Conservation (phyloP, 1,140 invertebrate genomes). For the Drosophila tropicalis region DNA sequence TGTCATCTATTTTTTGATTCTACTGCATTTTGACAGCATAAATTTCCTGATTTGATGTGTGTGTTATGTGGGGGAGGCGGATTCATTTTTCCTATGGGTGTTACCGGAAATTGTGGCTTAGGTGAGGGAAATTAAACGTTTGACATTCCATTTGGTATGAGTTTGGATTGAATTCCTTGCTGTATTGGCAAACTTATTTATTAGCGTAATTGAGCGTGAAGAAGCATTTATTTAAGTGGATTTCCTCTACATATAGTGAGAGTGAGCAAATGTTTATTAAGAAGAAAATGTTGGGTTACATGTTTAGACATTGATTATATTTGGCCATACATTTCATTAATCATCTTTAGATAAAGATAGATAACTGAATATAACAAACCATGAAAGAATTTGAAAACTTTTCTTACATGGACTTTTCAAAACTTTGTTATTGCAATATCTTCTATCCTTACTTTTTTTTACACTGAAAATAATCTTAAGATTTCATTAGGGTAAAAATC, state of each 20-base stretch:
- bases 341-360: no score
- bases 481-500: no score
- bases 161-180: conserved; percentile 38
- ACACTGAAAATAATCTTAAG: no score
- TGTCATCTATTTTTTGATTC: conserved; percentile 57
- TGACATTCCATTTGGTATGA: conserved; percentile 26
- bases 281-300: background rate
- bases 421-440: no score
- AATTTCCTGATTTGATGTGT: conserved; percentile 72
- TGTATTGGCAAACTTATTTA: conserved; percentile 58
- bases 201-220: conserved; percentile 70
- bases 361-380: no score
- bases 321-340: no score
- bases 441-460: no score
- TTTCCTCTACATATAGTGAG: conserved; percentile 27
- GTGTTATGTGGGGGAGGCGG: conserved; percentile 30
- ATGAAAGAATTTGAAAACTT: no score
- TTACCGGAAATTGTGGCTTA: conserved; percentile 76
- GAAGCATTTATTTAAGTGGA: conserved; percentile 59
- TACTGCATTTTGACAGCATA: conserved; percentile 66
- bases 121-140: conserved; percentile 67
- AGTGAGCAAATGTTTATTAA: conserved; percentile 13
- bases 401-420: no score
- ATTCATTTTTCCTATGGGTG: conserved; percentile 42
- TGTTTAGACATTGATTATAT: no score